Evolutionary conservation across 2,113 vertebrate species (phyloP).

Genomic region (Perca flavescens): DNA sequence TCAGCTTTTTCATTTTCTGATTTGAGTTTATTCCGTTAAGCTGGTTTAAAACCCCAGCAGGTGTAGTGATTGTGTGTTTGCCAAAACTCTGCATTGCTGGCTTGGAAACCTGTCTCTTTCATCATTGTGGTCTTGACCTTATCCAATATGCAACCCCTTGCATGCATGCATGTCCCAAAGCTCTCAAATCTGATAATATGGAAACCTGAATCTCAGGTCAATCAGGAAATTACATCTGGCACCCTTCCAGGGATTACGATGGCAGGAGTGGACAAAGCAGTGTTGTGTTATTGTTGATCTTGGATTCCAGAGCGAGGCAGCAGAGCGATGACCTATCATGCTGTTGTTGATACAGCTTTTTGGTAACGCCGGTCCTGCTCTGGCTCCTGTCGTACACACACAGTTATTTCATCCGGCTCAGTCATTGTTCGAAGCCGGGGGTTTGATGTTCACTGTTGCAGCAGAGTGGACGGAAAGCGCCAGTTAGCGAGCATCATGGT

Average conservation of each 20-base stretch:
- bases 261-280: slow-evolving; percentile 32
- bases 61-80: slow-evolving; percentile 23
- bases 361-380: slow-evolving; percentile 8
- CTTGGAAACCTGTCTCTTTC: slow-evolving; percentile 38
- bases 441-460: slow-evolving; percentile 44
- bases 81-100: slow-evolving; percentile 31
- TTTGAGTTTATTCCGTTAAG: slow-evolving; percentile 15
- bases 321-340: slow-evolving; percentile 58
- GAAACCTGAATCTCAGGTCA: slow-evolving; percentile 45
- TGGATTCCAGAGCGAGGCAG: slow-evolving; percentile 59
- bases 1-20: slow-evolving; percentile 22
- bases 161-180: slow-evolving; percentile 5
- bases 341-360: slow-evolving; percentile 70
- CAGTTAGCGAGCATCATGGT: slow-evolving; percentile 34
- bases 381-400: slow-evolving; percentile 32
- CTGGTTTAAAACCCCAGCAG: slow-evolving; percentile 17
- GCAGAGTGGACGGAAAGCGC: slow-evolving; percentile 45
- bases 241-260: slow-evolving; percentile 48
- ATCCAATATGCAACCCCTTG: slow-evolving; percentile 16
- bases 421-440: slow-evolving; percentile 4
- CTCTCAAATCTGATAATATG: slow-evolving; percentile 53
- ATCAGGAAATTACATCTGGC: slow-evolving; percentile 68
- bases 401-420: slow-evolving; percentile 31
- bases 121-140: slow-evolving; percentile 31
- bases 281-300: slow-evolving; percentile 58